Base-by-base conservation (phyloP, 1,140 invertebrate genomes). In the Drosophila elegans region DNA sequence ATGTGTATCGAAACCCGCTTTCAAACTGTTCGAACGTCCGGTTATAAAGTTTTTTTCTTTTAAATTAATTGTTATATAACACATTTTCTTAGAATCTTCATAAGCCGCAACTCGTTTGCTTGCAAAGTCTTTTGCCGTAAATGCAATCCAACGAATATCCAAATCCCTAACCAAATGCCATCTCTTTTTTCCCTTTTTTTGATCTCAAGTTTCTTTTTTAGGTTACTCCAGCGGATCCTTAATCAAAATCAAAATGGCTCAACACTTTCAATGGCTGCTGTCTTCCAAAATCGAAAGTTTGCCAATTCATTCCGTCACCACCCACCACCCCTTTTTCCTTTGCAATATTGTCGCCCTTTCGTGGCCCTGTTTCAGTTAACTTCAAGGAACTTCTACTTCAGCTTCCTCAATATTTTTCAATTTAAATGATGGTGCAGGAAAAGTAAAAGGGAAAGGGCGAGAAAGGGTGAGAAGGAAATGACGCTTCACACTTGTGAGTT, bases 341-440 rank as follows among this genome's bases (percentile, higher is more conserved):
- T 29, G 48, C 38, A 72, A 59, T 71, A 56, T 56, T 61, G 57
- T 68, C 78, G 46, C 46, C 51, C 41, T 55, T 41, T 38, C 42
- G 13, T 42, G 51, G 21, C n/a, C 32, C 41, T 61, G 55, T 72
- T 66, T 48, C 67, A 62, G 69, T 61, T 57, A 71, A 49, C 67
- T 72, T 72, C 68, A 36, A 71, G 68, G 52, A 72, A 68, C 66
- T 71, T 48, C 68, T 45, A 57, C 68, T 72, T 29, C 68, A 57
- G 66, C 29, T 71, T 71, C 53, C 67, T 49, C 66, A 57, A 56
- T 74, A 61, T 76, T 86, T 86, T 86, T 86, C 82, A 86, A 86
- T 86, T 86, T 86, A 64, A 81, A 64, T 86, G 75, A 88, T 88
- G 83, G 85, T 88, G 79, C 71, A 72, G 82, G 21, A 41, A 49